These are phyloP conservation scores for Sigmodon hispidus DNA, from an alignment of 2,113 vertebrate genomes.

Conservation along the genomic window DNA sequence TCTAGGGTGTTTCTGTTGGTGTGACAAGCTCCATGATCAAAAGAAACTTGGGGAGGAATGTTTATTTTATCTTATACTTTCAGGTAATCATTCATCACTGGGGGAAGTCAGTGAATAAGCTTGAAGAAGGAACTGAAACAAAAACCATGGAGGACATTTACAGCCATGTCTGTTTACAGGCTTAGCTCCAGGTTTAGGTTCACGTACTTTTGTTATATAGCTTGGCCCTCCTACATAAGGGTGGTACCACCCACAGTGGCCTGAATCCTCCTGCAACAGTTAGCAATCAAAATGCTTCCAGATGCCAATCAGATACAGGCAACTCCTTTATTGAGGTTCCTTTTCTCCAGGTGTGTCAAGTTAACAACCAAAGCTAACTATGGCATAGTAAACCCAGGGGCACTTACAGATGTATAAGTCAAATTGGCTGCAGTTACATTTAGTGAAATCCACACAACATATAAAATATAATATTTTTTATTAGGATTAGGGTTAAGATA, in stretches of 20 bases:
- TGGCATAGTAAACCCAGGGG: not conserved
- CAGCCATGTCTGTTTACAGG: too few relatives aligned
- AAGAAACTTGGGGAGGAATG: not conserved
- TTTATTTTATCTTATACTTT: not conserved
- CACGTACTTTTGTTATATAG: not conserved
- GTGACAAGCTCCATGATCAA: not conserved
- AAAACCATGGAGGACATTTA: not conserved
- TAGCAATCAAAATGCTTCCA: not conserved
- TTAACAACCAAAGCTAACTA: too few relatives aligned
- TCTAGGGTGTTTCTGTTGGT: not conserved
- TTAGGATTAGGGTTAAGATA: not conserved
- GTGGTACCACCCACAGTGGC: not conserved
- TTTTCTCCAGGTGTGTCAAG: not conserved
- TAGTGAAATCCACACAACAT: not conserved
- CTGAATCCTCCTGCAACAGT: not conserved
- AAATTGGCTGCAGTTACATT: not conserved
- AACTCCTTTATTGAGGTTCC: not conserved
- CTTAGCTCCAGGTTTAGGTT: not conserved
- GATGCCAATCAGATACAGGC: not conserved
- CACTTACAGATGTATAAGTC: not conserved
- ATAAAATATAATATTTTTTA: not conserved
- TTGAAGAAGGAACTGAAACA: not conserved
- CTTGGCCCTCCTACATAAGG: not conserved
- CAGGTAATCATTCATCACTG: not conserved
- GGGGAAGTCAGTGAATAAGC: not conserved